phyloP scores from a whole-genome alignment of 2,797 vertebrate species.

The Phataginus tricuspis region DNA sequence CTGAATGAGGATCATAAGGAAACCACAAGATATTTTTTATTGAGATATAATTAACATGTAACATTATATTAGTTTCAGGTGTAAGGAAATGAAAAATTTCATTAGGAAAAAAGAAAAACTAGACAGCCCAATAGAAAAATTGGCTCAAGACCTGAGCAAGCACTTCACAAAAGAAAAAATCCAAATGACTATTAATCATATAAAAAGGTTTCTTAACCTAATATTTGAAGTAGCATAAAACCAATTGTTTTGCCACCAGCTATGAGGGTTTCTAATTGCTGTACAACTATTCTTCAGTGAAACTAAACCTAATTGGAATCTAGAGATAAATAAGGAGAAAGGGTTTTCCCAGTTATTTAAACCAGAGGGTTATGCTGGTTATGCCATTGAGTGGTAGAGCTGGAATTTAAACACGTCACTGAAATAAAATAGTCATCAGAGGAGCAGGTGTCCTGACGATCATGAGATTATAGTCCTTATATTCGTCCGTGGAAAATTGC shows the following conservation, averaged over 20 bases:
- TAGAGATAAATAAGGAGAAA: background rate
- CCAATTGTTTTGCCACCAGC: background rate
- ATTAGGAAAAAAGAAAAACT: background rate
- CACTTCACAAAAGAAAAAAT: background rate
- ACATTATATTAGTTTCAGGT: background rate
- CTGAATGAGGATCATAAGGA: background rate
- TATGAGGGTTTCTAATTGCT: background rate
- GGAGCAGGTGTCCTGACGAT: background rate
- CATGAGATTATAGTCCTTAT: background rate
- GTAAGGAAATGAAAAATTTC: background rate
- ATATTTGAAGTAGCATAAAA: slow-evolving; percentile 26
- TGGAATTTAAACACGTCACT: background rate
- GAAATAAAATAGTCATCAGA: background rate
- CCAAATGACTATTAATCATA: background rate
- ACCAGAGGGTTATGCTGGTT: background rate
- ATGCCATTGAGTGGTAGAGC: background rate
- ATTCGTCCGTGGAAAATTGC: background rate
- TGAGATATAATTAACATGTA: background rate
- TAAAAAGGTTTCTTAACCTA: slow-evolving; percentile 44
- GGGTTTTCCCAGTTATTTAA: background rate
- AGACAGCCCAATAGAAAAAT: background rate
- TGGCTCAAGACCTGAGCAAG: background rate
- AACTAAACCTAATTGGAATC: slow-evolving; percentile 40
- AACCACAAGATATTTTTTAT: background rate
- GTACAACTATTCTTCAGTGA: slow-evolving; percentile 12